Percentiles rank a stretch among this genome's conserved stretches.
These are phyloP conservation scores for Eilema sororculum DNA, from an alignment of 2,888 invertebrate species.

Conservation along the genomic window DNA sequence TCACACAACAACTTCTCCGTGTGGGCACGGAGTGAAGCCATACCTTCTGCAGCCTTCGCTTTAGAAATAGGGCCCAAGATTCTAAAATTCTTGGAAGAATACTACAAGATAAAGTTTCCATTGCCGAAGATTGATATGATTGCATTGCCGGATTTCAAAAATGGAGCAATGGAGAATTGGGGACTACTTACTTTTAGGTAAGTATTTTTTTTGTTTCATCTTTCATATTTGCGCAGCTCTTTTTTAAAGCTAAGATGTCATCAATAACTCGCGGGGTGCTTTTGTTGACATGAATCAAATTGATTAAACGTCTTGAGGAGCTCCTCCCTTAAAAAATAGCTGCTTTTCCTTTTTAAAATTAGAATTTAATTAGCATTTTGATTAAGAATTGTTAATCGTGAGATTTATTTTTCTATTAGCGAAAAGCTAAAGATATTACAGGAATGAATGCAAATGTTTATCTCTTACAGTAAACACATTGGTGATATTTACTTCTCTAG, in stretches of 20 bases:
- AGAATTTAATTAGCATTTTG: background rate
- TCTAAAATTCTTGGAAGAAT: constrained; percentile 90
- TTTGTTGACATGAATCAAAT: background rate
- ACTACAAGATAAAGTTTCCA: constrained; percentile 92
- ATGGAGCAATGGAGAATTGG: constrained; percentile 97
- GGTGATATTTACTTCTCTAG: background rate
- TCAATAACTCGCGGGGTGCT: background rate
- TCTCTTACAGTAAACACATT: background rate
- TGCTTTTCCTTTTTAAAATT: too few species aligned
- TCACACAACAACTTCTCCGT: constrained; percentile 88
- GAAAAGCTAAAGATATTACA: background rate
- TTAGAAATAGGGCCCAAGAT: constrained; percentile 92
- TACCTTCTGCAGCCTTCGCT: constrained; percentile 91
- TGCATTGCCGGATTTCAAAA: constrained; percentile 96
- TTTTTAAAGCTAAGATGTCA: background rate
- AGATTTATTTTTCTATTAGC: background rate
- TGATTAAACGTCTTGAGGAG: background rate
- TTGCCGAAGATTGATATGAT: constrained; percentile 96
- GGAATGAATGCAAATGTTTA: background rate
- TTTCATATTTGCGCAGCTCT: background rate
- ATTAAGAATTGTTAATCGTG: background rate
- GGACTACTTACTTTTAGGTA: constrained; percentile 92
- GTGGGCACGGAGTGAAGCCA: constrained; percentile 90
- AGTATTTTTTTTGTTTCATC: constrained; percentile 27
- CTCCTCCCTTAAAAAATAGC: background rate